Conservation (phyloP, 2,888 invertebrate genomes). For the Trissoscelio sp. region DNA sequence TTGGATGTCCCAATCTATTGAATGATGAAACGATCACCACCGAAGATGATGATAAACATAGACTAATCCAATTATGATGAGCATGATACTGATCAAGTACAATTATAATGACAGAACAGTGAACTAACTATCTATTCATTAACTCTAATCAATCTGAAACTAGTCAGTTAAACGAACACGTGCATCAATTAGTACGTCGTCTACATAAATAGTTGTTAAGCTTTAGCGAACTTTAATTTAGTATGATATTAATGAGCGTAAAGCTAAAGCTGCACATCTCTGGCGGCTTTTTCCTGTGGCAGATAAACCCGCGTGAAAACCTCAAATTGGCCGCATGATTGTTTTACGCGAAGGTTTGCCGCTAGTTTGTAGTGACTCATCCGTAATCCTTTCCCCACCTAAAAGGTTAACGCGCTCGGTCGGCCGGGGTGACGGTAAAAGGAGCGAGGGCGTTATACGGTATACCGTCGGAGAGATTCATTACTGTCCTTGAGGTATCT, state of each 20-base stretch:
- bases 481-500: conserved; percentile 78
- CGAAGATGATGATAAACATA: too few relatives aligned
- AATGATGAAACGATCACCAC: too few relatives aligned
- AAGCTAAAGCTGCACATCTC: background rate
- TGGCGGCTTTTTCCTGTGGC: conserved; percentile 23
- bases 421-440: conserved; percentile 58
- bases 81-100: background rate
- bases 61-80: background rate
- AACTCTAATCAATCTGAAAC: too few relatives aligned
- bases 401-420: conserved; percentile 61
- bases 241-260: background rate
- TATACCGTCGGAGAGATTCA: conserved; percentile 76
- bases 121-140: too few relatives aligned
- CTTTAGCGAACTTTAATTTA: too few relatives aligned
- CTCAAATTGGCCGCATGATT: conserved; percentile 66
- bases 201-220: too few relatives aligned
- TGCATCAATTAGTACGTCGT: too few relatives aligned
- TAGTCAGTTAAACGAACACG: too few relatives aligned
- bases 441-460: conserved; percentile 61
- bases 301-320: conserved; percentile 54
- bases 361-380: conserved; percentile 44
- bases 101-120: background rate
- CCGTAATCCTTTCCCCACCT: conserved; percentile 52
- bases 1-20: too few relatives aligned
- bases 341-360: conserved; percentile 58